These are phyloP conservation scores for Halcyon malimbica DNA, from an alignment of 2,113 vertebrate genomes.

Conservation along the genomic window DNA sequence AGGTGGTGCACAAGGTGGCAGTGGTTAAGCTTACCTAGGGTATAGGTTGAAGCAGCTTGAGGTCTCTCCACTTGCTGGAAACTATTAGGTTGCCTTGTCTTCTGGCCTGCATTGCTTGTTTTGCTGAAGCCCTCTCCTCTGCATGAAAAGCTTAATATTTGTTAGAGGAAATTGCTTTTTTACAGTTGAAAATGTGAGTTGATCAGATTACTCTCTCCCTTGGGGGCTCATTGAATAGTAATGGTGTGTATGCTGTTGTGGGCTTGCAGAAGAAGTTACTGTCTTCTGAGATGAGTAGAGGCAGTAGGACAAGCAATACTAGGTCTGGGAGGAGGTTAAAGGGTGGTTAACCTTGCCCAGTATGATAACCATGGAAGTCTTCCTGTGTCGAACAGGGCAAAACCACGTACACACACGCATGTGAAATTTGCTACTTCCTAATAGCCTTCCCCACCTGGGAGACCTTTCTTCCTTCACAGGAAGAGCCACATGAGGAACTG, in stretches of 20 bases:
- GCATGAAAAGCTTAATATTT: neutral
- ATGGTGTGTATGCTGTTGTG: neutral
- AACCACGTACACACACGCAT: fast-evolving
- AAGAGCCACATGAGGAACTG: neutral
- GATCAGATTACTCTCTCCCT: neutral
- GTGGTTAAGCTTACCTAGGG: neutral
- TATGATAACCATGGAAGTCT: neutral
- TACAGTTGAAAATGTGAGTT: neutral
- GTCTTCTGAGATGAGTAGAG: neutral
- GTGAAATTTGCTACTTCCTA: neutral
- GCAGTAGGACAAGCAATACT: neutral
- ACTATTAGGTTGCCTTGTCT: neutral
- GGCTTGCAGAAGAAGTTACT: neutral
- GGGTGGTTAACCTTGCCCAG: neutral
- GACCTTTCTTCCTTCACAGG: neutral
- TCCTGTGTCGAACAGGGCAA: neutral
- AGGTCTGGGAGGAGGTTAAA: neutral
- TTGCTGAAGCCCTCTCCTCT: neutral
- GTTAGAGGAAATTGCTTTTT: neutral
- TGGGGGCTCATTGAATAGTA: neutral
- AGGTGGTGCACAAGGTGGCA: neutral
- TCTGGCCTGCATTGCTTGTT: neutral
- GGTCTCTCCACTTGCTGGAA: neutral
- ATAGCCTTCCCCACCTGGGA: neutral
- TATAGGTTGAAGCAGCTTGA: neutral